Conservation (phyloP, 2,888 invertebrate genomes). For the Acanthosepion esculentum region DNA sequence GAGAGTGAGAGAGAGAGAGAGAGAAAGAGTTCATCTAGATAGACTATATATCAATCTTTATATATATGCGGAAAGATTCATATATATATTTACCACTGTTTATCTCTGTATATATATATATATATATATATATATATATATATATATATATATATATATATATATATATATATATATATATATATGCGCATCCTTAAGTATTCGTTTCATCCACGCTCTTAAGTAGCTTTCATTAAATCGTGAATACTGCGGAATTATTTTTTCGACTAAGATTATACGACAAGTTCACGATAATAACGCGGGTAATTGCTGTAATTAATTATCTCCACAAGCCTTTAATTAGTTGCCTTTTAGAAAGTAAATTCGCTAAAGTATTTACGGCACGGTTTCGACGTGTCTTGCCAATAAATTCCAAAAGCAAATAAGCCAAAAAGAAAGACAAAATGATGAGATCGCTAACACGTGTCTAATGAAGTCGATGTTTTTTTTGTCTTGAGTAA, state of each 20-base stretch:
- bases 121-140: no score
- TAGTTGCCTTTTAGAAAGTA: neutral
- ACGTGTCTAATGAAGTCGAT: neutral
- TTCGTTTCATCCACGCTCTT: neutral
- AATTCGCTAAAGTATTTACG: neutral
- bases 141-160: no score
- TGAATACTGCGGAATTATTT: neutral
- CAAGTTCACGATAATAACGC: neutral
- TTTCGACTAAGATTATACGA: neutral
- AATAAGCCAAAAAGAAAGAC: neutral
- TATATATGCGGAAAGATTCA: no score
- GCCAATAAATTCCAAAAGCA: neutral
- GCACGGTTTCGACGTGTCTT: neutral
- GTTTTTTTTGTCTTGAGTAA: neutral
- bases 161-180: no score
- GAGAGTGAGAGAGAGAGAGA: no score
- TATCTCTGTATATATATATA: no score
- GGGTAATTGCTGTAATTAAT: neutral
- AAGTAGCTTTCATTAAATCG: neutral
- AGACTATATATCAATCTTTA: no score
- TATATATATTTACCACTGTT: no score
- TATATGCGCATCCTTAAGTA: no score
- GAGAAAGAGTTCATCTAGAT: no score
- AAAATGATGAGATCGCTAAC: neutral
- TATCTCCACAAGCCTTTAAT: neutral